phyloP scores from a whole-genome alignment of 2,113 vertebrate species.

The Osmerus mordax region DNA sequence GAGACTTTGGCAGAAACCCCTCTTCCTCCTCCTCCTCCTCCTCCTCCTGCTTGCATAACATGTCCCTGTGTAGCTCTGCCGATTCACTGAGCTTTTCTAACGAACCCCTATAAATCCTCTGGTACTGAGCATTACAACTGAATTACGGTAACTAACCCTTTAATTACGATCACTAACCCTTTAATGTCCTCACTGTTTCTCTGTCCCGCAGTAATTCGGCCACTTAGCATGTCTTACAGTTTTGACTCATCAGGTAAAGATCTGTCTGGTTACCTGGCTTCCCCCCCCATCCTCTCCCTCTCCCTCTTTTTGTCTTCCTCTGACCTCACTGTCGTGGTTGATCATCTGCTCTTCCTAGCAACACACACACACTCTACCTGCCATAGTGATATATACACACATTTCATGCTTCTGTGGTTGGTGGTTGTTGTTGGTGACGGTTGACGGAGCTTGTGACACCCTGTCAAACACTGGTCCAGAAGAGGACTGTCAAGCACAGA shows the following conservation, averaged over 20 bases:
- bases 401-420: conserved; percentile 49
- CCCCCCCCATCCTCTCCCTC: conserved; percentile 14
- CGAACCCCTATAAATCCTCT: too few species aligned
- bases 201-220: conserved; percentile 84
- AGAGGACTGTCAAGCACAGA: conserved; percentile 19
- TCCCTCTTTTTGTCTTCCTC: conserved; percentile 33
- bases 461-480: conserved; percentile 44
- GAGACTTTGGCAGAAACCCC: conserved; percentile 11
- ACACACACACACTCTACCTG: not conserved
- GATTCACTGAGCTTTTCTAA: too few species aligned
- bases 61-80: too few species aligned
- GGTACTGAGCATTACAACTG: not conserved
- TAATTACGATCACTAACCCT: conserved; percentile 35
- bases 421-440: conserved; percentile 42
- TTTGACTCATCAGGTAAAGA: conserved; percentile 99
- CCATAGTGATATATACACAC: conserved; percentile 9
- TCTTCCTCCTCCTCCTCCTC: conserved; percentile 5
- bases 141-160: not conserved
- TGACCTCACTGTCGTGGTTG: conserved; percentile 64
- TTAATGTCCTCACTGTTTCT: conserved; percentile 73
- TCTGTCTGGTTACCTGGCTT: conserved; percentile 71
- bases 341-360: conserved; percentile 30
- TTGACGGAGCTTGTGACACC: conserved; percentile 13
- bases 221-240: conserved; percentile 99
- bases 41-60: not conserved